These are phyloP conservation scores for Fistularia tabacaria DNA, from an alignment of 2,797 vertebrate genomes.

Conservation along the genomic window DNA sequence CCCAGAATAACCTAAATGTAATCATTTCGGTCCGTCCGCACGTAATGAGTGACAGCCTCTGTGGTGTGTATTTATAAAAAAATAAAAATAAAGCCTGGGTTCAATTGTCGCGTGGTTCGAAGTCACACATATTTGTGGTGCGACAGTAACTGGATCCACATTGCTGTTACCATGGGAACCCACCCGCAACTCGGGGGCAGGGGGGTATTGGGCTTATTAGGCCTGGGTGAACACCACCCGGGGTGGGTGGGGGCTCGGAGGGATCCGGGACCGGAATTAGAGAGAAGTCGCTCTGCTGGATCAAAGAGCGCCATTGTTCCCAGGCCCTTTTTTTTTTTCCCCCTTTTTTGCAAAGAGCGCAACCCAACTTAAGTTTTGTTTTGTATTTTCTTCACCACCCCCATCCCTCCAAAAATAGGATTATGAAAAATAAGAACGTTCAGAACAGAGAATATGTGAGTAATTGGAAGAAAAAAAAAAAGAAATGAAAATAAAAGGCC, in stretches of 20 bases:
- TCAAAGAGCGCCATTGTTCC: slow-evolving; percentile 62
- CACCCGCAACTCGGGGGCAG: neutral
- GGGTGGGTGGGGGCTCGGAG: slow-evolving; percentile 20
- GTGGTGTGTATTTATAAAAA: neutral
- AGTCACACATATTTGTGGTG: slow-evolving; percentile 14
- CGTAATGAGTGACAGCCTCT: slow-evolving; percentile 29
- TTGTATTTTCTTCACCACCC: slow-evolving; percentile 33
- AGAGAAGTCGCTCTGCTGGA: slow-evolving; percentile 45
- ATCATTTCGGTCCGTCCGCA: slow-evolving; percentile 44
- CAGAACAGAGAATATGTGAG: slow-evolving; percentile 23
- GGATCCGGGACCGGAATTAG: slow-evolving; percentile 40
- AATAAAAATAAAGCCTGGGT: slow-evolving; percentile 14
- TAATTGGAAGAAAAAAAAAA: slow-evolving; percentile 30
- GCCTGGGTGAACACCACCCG: slow-evolving; percentile 32
- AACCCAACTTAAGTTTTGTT: slow-evolving; percentile 10
- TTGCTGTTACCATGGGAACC: slow-evolving; percentile 22
- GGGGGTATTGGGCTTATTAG: slow-evolving; percentile 23
- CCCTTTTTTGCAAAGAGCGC: slow-evolving; percentile 27
- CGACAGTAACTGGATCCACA: slow-evolving; percentile 28
- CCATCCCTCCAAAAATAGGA: slow-evolving; percentile 10
- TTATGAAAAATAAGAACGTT: slow-evolving; percentile 6
- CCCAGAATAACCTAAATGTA: slow-evolving; percentile 45
- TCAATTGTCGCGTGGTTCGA: too few species aligned
- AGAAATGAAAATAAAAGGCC: too few species aligned
- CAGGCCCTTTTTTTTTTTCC: neutral